These are phyloP conservation scores for Pinctada fucata DNA, from an alignment of 2,888 invertebrate species.

Conservation along the genomic window DNA sequence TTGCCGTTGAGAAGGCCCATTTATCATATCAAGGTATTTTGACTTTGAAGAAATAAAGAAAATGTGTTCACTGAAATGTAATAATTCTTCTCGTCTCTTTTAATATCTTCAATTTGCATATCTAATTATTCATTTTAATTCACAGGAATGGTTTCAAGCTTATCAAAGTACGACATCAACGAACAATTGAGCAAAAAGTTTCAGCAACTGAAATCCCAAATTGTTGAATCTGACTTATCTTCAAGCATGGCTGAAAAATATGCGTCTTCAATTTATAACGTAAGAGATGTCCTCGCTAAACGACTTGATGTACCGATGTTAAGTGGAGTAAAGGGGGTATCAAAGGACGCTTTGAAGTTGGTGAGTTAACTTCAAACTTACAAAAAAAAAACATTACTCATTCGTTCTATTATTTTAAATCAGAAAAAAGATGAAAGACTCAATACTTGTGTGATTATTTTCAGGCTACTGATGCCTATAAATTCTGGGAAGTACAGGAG, in stretches of 20 bases:
- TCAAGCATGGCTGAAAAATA: neutral
- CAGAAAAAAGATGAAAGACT: too few relatives aligned
- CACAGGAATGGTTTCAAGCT: neutral
- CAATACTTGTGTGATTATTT: slow-evolving; percentile 10
- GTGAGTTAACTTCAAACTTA: neutral
- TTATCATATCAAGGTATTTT: slow-evolving; percentile 22
- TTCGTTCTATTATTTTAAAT: neutral
- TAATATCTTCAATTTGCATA: neutral
- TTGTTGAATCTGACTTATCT: neutral
- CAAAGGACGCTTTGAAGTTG: neutral
- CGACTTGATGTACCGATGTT: neutral
- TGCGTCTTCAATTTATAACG: neutral
- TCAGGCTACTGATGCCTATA: slow-evolving; percentile 58
- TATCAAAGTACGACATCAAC: neutral
- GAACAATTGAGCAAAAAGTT: neutral
- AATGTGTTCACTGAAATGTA: neutral
- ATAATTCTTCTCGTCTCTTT: neutral
- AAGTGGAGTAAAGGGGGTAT: neutral
- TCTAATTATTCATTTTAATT: neutral
- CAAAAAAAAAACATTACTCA: neutral
- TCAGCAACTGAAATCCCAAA: neutral
- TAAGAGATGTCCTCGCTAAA: neutral
- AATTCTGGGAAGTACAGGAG: slow-evolving; percentile 61
- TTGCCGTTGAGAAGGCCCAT: slow-evolving; percentile 4
- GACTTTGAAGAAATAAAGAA: neutral